Conservation (phyloP, 2,888 invertebrate genomes). For the Auanema sp. region DNA sequence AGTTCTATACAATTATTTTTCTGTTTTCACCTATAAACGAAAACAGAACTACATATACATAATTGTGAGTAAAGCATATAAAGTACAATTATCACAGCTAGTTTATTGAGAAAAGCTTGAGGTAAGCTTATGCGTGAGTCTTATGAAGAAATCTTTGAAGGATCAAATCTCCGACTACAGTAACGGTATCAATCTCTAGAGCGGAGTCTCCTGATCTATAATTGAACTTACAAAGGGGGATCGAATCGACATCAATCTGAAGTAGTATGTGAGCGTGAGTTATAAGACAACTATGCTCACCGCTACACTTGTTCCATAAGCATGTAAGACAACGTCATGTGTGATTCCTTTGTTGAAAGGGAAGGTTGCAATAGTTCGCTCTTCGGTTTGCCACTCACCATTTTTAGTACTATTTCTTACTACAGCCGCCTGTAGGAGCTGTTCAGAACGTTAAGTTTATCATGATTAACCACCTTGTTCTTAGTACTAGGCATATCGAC, state of each 20-base stretch:
- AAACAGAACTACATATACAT: too few species aligned
- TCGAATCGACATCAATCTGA: slow-evolving; percentile 49
- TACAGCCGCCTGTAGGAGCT: slow-evolving; percentile 40
- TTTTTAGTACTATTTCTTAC: slow-evolving; percentile 48
- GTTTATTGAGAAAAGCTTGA: too few species aligned
- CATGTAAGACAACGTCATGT: slow-evolving; percentile 46
- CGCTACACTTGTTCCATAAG: slow-evolving; percentile 39
- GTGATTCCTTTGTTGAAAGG: slow-evolving; percentile 55
- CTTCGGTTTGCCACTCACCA: slow-evolving; percentile 49
- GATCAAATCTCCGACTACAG: slow-evolving; percentile 40
- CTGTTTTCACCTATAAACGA: too few species aligned
- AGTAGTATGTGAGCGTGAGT: not conserved
- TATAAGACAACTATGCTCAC: slow-evolving; percentile 27
- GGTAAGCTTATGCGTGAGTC: not conserved
- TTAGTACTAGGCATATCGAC: slow-evolving; percentile 48
- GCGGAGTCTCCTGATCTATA: slow-evolving; percentile 39
- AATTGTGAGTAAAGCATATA: too few species aligned
- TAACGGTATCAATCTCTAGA: slow-evolving; percentile 33
- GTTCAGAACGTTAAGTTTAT: not conserved
- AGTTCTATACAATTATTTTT: too few species aligned
- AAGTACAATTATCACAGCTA: too few species aligned
- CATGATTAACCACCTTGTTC: slow-evolving; percentile 16
- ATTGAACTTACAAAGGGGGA: slow-evolving; percentile 42
- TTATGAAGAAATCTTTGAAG: slow-evolving; percentile 46
- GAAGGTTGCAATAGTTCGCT: slow-evolving; percentile 44